phyloP scores from a whole-genome alignment of 2,797 vertebrate genomes.

The Pseudochromis fuscus region DNA sequence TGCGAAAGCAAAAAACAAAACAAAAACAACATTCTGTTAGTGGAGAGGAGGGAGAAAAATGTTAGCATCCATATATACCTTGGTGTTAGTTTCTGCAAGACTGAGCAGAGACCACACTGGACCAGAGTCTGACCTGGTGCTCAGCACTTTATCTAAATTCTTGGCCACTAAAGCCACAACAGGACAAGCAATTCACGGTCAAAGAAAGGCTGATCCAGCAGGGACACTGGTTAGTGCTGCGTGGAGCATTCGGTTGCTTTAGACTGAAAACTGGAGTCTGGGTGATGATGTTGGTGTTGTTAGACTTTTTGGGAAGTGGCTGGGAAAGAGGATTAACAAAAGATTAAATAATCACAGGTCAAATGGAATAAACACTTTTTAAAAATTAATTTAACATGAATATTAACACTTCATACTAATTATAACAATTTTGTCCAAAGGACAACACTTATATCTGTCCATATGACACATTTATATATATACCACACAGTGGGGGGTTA shows the following conservation, averaged over 20 bases:
- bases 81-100: conserved; percentile 55
- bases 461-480: conserved; percentile 3
- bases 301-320: conserved; percentile 31
- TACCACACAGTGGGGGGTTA: no score
- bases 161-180: conserved; percentile 15
- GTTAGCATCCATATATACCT: conserved; percentile 75
- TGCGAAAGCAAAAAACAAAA: conserved; percentile 95
- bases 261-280: conserved; percentile 33
- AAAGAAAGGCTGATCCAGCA: conserved; percentile 29
- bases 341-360: conserved; percentile 30
- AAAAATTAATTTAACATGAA: not conserved
- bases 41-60: conserved; percentile 83
- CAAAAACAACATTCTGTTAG: conserved; percentile 92
- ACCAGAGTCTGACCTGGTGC: conserved; percentile 42
- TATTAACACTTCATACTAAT: not conserved
- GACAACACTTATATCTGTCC: not conserved
- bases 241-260: conserved; percentile 32
- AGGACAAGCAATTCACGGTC: conserved; percentile 25
- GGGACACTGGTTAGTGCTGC: conserved; percentile 51
- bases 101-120: conserved; percentile 57
- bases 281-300: conserved; percentile 36
- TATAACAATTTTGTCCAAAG: not conserved
- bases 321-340: conserved; percentile 60
- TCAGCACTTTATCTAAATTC: conserved; percentile 24
- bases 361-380: not conserved